Base-by-base conservation (phyloP, 2,888 invertebrate genomes). In the Torymus auratus region DNA sequence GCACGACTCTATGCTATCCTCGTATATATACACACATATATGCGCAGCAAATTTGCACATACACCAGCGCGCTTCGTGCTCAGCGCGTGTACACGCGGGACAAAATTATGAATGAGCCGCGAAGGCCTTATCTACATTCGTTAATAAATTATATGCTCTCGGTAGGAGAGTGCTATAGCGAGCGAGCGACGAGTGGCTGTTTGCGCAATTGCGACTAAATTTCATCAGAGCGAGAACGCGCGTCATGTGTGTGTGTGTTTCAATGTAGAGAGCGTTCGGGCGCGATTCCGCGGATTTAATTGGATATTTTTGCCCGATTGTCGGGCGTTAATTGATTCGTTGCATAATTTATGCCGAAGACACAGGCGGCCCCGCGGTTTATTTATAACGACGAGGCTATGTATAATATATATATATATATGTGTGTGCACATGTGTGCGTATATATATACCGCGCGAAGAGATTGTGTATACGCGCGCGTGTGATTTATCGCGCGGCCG, bases 81-180 rank as follows among this genome's bases (percentile, higher is more conserved):
- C 23, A 61, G 15, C 55, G 61, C 53, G 53, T 52, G 75, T 61
- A 23, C 11, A 5, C 10, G 55, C 20, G 52, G 13, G n/a, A 5
- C 28, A 17, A 52, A 62, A 65, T 67, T 60, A 60, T 75, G 53
- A 62, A 76, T 70, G 64, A 62, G 70, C 13, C 64, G 56, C 20
- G 5, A 23, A n/a, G 50, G 17, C 58, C 58, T 64, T 64, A 65
- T 78, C 70, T 71, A n/a, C 77, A 58, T 58, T 71, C 65, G 70
- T 65, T 65, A 58, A 78, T 78, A 78, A 78, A 78, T 78, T 52
- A 64, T 58, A 10, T 28, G 50, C 15, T n/a, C 71, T 52, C 28
- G 28, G 7, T n/a, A n/a, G n/a, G n/a, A n/a, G n/a, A n/a, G 20
- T 20, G 28, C n/a, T n/a, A n/a, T n/a, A n/a, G n/a, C 28, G 28